phyloP scores from a whole-genome alignment of 1,140 invertebrate genomes.

The Drosophila truncata region DNA sequence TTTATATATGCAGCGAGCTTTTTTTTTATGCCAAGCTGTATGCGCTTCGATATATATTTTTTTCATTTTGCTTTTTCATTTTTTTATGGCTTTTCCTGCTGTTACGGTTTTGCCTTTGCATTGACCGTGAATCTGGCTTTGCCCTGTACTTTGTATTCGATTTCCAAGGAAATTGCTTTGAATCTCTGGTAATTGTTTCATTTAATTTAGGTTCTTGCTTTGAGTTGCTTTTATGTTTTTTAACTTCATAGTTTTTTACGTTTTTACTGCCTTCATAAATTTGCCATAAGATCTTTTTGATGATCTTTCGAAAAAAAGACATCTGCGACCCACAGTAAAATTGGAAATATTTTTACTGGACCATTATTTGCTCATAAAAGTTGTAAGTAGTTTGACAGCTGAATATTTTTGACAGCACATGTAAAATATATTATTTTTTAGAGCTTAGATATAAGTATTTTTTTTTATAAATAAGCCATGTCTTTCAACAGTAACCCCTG shows the following conservation, averaged over 20 bases:
- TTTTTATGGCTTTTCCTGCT: slow-evolving; percentile 19
- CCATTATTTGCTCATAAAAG: slow-evolving; percentile 42
- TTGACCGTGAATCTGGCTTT: slow-evolving; percentile 75
- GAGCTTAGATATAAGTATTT: background rate
- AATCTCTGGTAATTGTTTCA: slow-evolving; percentile 57
- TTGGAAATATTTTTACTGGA: slow-evolving; percentile 22
- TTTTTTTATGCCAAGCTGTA: slow-evolving; percentile 7
- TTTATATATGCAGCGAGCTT: slow-evolving; percentile 28
- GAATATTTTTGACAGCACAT: slow-evolving; percentile 26
- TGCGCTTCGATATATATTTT: slow-evolving; percentile 7
- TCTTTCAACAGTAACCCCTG: no score
- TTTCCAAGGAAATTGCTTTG: slow-evolving; percentile 50
- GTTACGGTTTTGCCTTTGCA: slow-evolving; percentile 62
- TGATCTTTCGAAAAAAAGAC: slow-evolving; percentile 8
- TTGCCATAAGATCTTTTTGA: slow-evolving; percentile 22
- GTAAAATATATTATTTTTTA: slow-evolving; percentile 2
- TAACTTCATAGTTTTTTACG: background rate
- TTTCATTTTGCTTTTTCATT: background rate
- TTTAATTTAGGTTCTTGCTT: slow-evolving; percentile 36
- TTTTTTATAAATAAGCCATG: background rate
- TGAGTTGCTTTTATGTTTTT: background rate
- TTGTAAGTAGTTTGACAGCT: slow-evolving; percentile 13
- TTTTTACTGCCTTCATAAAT: slow-evolving; percentile 30
- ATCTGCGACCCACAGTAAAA: slow-evolving; percentile 27
- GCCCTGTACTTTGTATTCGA: slow-evolving; percentile 29